Evolutionary conservation across 2,113 vertebrate species (phyloP).

Genomic region (Colossoma macropomum): DNA sequence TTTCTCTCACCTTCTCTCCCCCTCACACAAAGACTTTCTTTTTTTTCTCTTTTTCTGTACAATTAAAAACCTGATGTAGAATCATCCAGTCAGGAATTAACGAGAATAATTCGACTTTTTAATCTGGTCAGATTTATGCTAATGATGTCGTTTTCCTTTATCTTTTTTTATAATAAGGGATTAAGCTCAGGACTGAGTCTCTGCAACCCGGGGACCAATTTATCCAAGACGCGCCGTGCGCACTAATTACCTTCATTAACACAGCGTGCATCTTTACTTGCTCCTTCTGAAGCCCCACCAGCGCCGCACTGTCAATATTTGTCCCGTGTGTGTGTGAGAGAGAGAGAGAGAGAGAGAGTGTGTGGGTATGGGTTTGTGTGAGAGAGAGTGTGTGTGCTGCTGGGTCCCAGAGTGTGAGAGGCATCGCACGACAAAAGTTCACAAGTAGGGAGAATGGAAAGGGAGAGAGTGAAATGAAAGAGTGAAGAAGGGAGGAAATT

Average conservation of each 20-base stretch:
- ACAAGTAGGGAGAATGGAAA: slow-evolving; percentile 69
- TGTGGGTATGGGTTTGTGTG: slow-evolving; percentile 71
- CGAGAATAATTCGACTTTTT: slow-evolving; percentile 79
- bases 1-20: slow-evolving; percentile 53
- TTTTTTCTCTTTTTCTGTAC: slow-evolving; percentile 62
- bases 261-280: slow-evolving; percentile 82
- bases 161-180: slow-evolving; percentile 86
- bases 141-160: slow-evolving; percentile 84
- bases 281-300: slow-evolving; percentile 73
- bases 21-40: not conserved
- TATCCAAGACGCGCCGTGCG: slow-evolving; percentile 78
- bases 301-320: slow-evolving; percentile 83
- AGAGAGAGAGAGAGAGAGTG: slow-evolving; percentile 63
- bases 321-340: slow-evolving; percentile 70
- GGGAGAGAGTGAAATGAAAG: slow-evolving; percentile 56
- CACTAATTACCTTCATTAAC: slow-evolving; percentile 88
- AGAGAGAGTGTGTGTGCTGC: slow-evolving; percentile 68
- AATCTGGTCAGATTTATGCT: slow-evolving; percentile 81
- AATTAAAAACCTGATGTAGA: slow-evolving; percentile 75
- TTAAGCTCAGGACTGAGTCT: slow-evolving; percentile 82
- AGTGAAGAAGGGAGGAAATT: slow-evolving; percentile 45
- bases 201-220: slow-evolving; percentile 85
- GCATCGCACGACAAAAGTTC: slow-evolving; percentile 78
- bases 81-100: slow-evolving; percentile 76
- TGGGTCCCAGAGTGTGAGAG: slow-evolving; percentile 71